Conservation (phyloP, 1,140 invertebrate genomes). For the Nomia melanderi region DNA sequence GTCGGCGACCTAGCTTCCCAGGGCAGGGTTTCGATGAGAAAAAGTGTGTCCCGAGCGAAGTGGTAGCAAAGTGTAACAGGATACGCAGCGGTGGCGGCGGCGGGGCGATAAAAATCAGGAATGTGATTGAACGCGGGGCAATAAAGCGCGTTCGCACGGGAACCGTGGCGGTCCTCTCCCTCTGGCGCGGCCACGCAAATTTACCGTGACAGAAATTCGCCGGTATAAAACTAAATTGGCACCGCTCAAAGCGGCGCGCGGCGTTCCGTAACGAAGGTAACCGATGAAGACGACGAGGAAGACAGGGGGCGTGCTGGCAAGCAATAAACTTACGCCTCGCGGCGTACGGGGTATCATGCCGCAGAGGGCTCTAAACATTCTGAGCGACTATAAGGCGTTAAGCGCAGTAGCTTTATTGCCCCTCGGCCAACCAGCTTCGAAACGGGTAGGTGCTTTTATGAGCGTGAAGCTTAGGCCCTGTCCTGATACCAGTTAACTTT, state of each 20-base stretch:
- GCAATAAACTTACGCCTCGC: slow-evolving; percentile 58
- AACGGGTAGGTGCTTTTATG: slow-evolving; percentile 53
- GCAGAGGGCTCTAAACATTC: slow-evolving; percentile 59
- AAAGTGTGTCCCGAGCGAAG: too few relatives aligned
- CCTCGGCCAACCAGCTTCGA: slow-evolving; percentile 45
- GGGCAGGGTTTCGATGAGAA: background rate
- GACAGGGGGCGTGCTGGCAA: slow-evolving; percentile 42
- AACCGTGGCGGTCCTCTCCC: too few relatives aligned
- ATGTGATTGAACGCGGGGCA: background rate
- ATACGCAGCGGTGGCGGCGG: background rate
- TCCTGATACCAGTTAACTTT: slow-evolving; percentile 62
- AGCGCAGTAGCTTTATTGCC: slow-evolving; percentile 57
- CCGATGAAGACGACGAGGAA: slow-evolving; percentile 23
- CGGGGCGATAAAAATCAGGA: slow-evolving; percentile 1
- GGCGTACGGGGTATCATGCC: slow-evolving; percentile 52
- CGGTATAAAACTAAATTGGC: slow-evolving; percentile 31
- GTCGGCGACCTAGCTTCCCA: background rate
- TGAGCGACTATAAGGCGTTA: slow-evolving; percentile 61
- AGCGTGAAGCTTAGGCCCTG: slow-evolving; percentile 46
- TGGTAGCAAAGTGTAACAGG: background rate
- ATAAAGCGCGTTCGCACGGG: background rate
- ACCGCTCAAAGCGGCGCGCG: background rate
- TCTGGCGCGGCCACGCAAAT: slow-evolving; percentile 1
- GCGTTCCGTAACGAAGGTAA: slow-evolving; percentile 38
- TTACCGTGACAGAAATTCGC: slow-evolving; percentile 11